Base-by-base conservation (phyloP, 2,888 invertebrate species). In the Cosmorhoe ocellata region DNA sequence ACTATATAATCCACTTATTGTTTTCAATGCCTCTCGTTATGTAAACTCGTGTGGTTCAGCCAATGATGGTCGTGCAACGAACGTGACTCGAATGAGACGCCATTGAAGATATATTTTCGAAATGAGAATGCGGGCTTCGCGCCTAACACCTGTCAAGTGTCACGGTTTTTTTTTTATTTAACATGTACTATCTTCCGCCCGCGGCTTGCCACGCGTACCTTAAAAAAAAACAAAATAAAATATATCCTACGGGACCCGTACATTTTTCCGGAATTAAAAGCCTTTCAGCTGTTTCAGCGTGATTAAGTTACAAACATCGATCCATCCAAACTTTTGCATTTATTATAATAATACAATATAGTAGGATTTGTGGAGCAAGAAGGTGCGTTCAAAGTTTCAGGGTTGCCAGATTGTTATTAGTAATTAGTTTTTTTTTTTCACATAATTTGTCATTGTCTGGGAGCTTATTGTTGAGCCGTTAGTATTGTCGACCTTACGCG, bases 81-180 rank as follows among this genome's bases (percentile, higher is more conserved):
- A 81, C 82, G 82, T 82, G 82, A 81, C 76, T 51, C 49, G 82
- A 75, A 81, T 81, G 64, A 65, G 66, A 65, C 69, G 51, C 51
- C 59, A 59, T 62, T 56, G 50, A 57, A 56, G 66, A 68, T 68
- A 64, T 64, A 64, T 71, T 74, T 74, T 79, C 66, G 60, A 76
- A 76, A 76, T 71, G 67, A 74, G 77, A 76, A 81, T 81, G 82
- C 81, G 82, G 81, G 82, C 70, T 73, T 73, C 66, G 72, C 78
- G 79, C 74, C 74, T 71, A 70, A 74, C 82, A 81, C 69, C 78
- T 82, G 81, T 79, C 79, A 76, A 74, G 74, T 79, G 75, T 66
- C 66, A 62, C 50, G 37, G 55, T 58, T 66, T 64, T 64, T 61
- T 69, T 69, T 71, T 69, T 66, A 63, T 64, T 66, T 67, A 58